phyloP scores from a whole-genome alignment of 2,797 vertebrate species.

The Novumbra hubbsi region DNA sequence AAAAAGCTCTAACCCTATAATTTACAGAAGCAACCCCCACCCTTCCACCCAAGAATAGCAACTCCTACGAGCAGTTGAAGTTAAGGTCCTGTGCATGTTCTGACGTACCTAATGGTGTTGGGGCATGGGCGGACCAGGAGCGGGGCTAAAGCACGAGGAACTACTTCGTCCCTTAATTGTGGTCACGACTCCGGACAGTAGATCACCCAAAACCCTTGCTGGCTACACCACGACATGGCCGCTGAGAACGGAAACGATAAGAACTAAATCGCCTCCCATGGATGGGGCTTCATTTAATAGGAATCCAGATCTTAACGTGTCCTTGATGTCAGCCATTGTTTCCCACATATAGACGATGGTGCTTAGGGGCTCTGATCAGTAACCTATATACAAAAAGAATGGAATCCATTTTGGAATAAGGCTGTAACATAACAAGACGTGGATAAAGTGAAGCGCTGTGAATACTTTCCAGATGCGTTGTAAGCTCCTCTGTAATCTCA shows the following conservation, averaged over 20 bases:
- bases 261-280: constrained; percentile 17
- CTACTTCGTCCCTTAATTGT: constrained; percentile 19
- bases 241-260: constrained; percentile 40
- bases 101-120: constrained; percentile 25
- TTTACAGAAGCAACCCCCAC: constrained; percentile 24
- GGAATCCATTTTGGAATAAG: too few relatives aligned
- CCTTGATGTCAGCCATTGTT: constrained; percentile 8
- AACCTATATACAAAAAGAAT: too few relatives aligned
- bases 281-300: constrained; percentile 14
- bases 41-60: constrained; percentile 21
- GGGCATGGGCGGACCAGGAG: constrained; percentile 18
- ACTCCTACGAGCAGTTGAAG: constrained; percentile 42
- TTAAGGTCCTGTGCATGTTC: constrained; percentile 27
- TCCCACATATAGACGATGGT: background rate
- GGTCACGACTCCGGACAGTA: constrained; percentile 15
- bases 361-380: background rate
- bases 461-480: too few relatives aligned
- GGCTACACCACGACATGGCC: constrained; percentile 15
- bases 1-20: constrained; percentile 39
- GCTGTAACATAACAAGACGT: too few relatives aligned
- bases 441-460: too few relatives aligned
- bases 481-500: background rate
- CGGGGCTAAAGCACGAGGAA: constrained; percentile 16
- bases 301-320: constrained; percentile 20
- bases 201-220: constrained; percentile 25